Evolutionary conservation across 2,113 vertebrate species (phyloP).

Genomic region (Dendrocopos noguchii): DNA sequence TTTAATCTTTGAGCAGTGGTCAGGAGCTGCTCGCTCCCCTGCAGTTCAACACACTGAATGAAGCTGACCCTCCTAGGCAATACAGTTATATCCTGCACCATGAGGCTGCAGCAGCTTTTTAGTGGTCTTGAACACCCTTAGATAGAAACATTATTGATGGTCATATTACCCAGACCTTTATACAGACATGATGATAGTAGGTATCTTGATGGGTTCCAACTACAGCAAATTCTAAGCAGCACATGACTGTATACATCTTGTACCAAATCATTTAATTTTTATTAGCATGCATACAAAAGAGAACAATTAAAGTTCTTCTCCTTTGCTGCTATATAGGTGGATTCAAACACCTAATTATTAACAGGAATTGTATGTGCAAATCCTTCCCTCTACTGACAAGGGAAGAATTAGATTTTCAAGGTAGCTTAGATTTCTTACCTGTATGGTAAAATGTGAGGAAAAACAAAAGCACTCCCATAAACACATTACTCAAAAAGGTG

Average conservation of each 20-base stretch:
- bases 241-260: neutral
- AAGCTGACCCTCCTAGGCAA: neutral
- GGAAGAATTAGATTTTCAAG: neutral
- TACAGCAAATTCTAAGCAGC: neutral
- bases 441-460: constrained; percentile 94
- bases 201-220: neutral
- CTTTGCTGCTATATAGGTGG: neutral
- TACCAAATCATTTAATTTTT: neutral
- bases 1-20: neutral
- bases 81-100: neutral
- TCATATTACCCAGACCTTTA: neutral
- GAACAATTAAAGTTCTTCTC: neutral
- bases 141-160: neutral
- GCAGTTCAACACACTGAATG: neutral
- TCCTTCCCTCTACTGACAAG: neutral
- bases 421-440: constrained; percentile 80
- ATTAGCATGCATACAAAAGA: neutral
- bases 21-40: neutral
- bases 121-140: neutral
- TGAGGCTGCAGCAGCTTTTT: neutral
- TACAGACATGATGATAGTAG: neutral
- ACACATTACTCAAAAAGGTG: constrained; percentile 94
- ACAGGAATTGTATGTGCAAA: neutral
- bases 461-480: constrained; percentile 92
- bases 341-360: constrained; percentile 6